Percentiles rank a stretch among this genome's conserved stretches.
phyloP scores from a whole-genome alignment of 2,113 vertebrate species.

The Menidia beryllina region DNA sequence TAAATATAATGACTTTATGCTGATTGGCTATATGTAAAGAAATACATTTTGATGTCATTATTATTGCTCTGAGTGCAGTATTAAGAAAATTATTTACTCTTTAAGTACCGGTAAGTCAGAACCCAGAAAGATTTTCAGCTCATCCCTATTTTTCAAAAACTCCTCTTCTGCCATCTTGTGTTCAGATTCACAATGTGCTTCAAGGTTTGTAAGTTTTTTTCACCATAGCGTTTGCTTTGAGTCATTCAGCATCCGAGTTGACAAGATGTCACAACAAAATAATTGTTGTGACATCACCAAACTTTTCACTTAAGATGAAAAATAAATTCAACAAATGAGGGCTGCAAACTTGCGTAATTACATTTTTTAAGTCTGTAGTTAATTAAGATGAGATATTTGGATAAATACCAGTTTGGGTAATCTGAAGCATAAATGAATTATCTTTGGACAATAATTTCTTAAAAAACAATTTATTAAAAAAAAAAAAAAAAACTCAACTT shows the following conservation, averaged over 20 bases:
- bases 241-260: too few relatives aligned
- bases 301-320: too few relatives aligned
- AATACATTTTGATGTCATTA: too few relatives aligned
- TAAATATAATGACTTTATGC: too few relatives aligned
- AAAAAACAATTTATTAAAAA: slow-evolving; percentile 49
- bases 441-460: background rate
- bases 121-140: background rate
- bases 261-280: too few relatives aligned
- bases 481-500: slow-evolving; percentile 31
- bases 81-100: background rate
- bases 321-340: too few relatives aligned
- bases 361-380: too few relatives aligned
- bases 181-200: slow-evolving; percentile 27
- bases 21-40: too few relatives aligned
- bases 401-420: background rate
- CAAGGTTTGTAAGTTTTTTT: background rate
- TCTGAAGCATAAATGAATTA: background rate
- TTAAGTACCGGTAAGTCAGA: background rate
- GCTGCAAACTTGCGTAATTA: too few relatives aligned
- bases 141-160: background rate
- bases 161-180: slow-evolving; percentile 66
- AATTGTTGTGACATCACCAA: too few relatives aligned
- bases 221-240: too few relatives aligned
- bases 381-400: too few relatives aligned
- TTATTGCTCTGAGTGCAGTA: background rate